These are phyloP conservation scores for Cheiracanthium punctorium DNA, from an alignment of 2,888 invertebrate genomes.

Conservation along the genomic window DNA sequence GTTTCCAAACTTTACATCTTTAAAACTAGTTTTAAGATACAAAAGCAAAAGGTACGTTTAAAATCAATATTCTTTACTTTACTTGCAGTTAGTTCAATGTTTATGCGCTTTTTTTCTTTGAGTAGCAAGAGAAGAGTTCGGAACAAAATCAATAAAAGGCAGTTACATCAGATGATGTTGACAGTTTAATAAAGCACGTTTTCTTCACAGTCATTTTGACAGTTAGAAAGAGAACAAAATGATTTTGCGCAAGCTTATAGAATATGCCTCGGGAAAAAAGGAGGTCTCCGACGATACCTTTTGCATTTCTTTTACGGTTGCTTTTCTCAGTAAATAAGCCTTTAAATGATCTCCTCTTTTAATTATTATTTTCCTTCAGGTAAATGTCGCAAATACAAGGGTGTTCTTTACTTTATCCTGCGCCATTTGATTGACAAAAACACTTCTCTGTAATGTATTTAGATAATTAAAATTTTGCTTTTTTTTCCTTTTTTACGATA, in stretches of 20 bases:
- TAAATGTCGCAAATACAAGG: no score
- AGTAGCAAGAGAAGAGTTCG: not conserved
- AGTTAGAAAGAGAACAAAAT: constrained; percentile 1
- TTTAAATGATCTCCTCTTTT: no score
- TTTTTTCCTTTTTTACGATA: no score
- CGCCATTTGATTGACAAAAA: no score
- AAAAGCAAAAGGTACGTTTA: not conserved
- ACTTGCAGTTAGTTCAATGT: not conserved
- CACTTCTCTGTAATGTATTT: no score
- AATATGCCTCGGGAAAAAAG: not conserved
- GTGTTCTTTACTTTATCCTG: no score
- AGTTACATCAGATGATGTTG: constrained; percentile 17
- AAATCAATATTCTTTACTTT: constrained; percentile 7
- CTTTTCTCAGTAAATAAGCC: not conserved
- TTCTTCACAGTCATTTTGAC: not conserved
- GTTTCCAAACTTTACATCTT: no score
- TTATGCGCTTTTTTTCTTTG: constrained; percentile 9
- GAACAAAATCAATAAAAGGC: constrained; percentile 8
- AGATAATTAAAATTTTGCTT: no score
- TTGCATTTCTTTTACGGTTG: not conserved
- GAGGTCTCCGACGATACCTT: not conserved
- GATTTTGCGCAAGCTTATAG: not conserved
- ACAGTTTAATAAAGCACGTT: constrained; percentile 17
- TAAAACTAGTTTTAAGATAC: no score
- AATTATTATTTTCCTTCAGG: no score